Evolutionary conservation across 2,888 invertebrate genomes (phyloP), one percentile per base, ranked within the genome.

Genomic region (Chloroclysta siterata): DNA sequence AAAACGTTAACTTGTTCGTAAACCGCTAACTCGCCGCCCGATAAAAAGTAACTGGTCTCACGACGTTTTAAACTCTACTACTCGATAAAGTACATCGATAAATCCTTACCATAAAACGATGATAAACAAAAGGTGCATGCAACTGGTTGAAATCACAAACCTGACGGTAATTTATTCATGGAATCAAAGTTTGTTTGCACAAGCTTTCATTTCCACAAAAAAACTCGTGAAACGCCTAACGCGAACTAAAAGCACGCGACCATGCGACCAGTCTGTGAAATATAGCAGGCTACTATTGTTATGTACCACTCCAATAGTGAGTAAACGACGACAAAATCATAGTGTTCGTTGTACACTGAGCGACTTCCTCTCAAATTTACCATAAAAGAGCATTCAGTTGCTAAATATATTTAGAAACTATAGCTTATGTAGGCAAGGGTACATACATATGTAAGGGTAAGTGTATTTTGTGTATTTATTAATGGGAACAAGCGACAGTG

Each of bases 141-240:
- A 64, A 59, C 63, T 66, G 60, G 62, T 61, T 59, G 46, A 44
- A 54, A 52, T 46, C 56, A 56, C 56, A 63, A 53, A 60, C 52
- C 47, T 63, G 52, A 58, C 14, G 59, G 44, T 65, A 63, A 69
- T 62, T 67, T 70, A 70, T 67, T 67, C 69, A 67, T 67, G 28
- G 52, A 66, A 60, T 63, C 63, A 61, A 59, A 61, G 55, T 63
- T 62, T 67, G 63, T 63, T 67, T 58, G 67, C 57, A 59, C 58
- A 51, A 50, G 61, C 57, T 65, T 65, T 64, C 66, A 53, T 66
- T 66, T 66, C 50, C 36, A 44, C 60, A 61, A 60, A 71, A 65
- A 62, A 48, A 53, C 48, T 62, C 61, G 53, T 61, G 61, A 52
- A 69, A 62, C 70, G 72, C 69, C 68, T 71, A 67, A 56, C 51